A percentile compares a stretch with the other conserved stretches of the same genome.
Evolutionary conservation across 2,113 vertebrate genomes (phyloP).

Genomic region (Epinephelus lanceolatus): DNA sequence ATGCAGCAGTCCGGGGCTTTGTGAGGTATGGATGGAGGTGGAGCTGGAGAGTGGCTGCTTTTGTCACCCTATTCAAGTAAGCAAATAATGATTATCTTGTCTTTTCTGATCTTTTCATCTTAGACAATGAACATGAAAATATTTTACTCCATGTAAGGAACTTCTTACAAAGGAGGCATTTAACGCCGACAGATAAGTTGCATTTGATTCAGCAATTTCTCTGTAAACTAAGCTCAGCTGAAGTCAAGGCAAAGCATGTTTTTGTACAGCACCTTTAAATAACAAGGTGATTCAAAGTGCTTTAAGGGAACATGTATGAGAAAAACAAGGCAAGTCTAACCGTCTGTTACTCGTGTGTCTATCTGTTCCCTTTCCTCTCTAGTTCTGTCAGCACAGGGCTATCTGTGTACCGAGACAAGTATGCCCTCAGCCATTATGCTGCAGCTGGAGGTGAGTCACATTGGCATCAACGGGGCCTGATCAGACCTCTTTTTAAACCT

Average conservation of each 20-base stretch:
- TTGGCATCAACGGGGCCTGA: background rate
- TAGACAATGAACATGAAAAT: background rate
- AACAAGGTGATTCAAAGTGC: background rate
- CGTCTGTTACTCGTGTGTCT: background rate
- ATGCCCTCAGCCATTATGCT: slow-evolving; percentile 84
- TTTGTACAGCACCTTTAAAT: background rate
- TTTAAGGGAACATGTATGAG: background rate
- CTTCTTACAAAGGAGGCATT: background rate
- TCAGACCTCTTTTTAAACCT: background rate
- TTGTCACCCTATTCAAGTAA: slow-evolving; percentile 94
- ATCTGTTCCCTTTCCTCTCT: slow-evolving; percentile 5
- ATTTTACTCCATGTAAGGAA: too few species aligned
- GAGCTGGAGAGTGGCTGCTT: slow-evolving; percentile 92
- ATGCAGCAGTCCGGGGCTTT: slow-evolving; percentile 90
- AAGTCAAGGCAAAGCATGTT: background rate
- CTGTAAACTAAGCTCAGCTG: background rate
- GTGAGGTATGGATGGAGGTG: slow-evolving; percentile 95
- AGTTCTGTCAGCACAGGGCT: slow-evolving; percentile 89
- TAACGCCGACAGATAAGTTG: background rate
- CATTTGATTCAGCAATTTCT: background rate
- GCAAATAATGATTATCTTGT: slow-evolving; percentile 33
- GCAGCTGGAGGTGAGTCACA: slow-evolving; percentile 90
- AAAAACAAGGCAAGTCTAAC: too few species aligned
- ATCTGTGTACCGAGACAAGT: slow-evolving; percentile 88
- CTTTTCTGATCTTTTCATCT: too few species aligned